Evolutionary conservation across 2,113 vertebrate species (phyloP).

Genomic region (Bothrops jararaca): DNA sequence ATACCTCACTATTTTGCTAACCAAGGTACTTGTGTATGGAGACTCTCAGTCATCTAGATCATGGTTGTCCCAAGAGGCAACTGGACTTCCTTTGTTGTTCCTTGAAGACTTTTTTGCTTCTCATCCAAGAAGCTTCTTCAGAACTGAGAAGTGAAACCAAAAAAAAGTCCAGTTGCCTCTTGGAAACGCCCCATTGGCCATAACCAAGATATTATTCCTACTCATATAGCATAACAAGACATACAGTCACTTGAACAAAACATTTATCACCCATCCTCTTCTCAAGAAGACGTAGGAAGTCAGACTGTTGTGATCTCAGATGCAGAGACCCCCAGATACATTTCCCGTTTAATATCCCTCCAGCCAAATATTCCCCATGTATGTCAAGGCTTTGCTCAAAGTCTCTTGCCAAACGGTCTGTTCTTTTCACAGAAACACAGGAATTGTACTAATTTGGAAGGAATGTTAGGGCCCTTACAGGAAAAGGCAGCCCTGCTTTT

Average conservation of each 20-base stretch:
- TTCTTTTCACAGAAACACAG: constrained; percentile 20
- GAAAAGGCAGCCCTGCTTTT: constrained; percentile 17
- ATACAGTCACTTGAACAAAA: not conserved
- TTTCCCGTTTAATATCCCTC: constrained; percentile 7
- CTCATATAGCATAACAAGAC: not conserved
- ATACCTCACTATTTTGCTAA: not conserved
- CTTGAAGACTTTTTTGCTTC: not conserved
- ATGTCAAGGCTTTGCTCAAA: constrained; percentile 34
- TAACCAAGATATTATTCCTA: not conserved
- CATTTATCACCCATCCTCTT: not conserved
- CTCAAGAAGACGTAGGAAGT: too few species aligned
- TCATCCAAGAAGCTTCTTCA: not conserved
- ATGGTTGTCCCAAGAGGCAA: not conserved
- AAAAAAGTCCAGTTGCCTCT: not conserved
- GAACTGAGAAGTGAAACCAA: not conserved
- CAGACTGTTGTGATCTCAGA: not conserved
- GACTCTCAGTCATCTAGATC: too few species aligned
- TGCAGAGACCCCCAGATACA: not conserved
- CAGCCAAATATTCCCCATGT: constrained; percentile 17
- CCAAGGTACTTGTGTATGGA: not conserved
- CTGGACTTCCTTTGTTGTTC: not conserved
- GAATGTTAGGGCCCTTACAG: constrained; percentile 36
- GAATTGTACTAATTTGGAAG: constrained; percentile 46
- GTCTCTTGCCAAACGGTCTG: constrained; percentile 32
- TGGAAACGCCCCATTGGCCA: not conserved